A percentile compares a stretch with the other conserved stretches of the same genome.
phyloP scores from a whole-genome alignment of 64 coral and sea anemone genomes.

The Astreopora myriophthalma region DNA sequence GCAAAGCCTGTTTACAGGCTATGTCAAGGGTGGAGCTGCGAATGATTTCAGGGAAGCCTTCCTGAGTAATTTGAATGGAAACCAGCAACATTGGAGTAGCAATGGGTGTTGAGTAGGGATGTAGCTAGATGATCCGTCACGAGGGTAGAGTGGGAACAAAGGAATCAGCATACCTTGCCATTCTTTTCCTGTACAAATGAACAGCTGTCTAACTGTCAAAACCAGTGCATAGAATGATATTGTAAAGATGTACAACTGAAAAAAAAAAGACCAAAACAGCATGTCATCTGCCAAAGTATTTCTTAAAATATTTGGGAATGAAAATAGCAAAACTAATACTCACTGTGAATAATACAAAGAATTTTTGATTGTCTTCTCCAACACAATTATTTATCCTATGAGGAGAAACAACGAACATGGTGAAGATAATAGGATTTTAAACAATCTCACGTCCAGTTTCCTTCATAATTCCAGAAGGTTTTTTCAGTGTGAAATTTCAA shows the following conservation, averaged over 20 bases:
- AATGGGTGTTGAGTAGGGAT: not conserved
- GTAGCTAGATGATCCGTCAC: not conserved
- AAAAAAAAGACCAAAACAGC: slow-evolving; percentile 1
- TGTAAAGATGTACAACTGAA: slow-evolving; percentile 92
- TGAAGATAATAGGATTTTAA: no score
- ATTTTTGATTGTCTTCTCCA: slow-evolving; percentile 98
- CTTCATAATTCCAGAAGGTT: no score
- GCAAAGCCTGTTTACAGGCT: no score
- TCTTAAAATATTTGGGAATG: not conserved
- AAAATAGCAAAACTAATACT: not conserved
- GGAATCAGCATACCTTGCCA: slow-evolving; percentile 76
- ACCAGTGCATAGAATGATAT: slow-evolving; percentile 90
- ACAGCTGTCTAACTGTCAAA: slow-evolving; percentile 77
- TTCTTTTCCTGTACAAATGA: slow-evolving; percentile 87
- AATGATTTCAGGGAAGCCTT: no score
- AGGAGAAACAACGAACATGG: not conserved
- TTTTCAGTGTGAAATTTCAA: no score
- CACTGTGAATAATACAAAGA: slow-evolving; percentile 98
- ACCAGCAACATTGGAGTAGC: not conserved
- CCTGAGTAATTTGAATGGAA: not conserved
- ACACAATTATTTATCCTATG: slow-evolving; percentile 99
- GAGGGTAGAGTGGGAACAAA: not conserved
- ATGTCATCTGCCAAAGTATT: not conserved
- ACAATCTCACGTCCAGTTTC: no score
- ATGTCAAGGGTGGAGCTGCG: no score